Evolutionary conservation across 1,140 invertebrate species (phyloP), one percentile per base, ranked within the genome.

Genomic region (Brachionus manjavacas): DNA sequence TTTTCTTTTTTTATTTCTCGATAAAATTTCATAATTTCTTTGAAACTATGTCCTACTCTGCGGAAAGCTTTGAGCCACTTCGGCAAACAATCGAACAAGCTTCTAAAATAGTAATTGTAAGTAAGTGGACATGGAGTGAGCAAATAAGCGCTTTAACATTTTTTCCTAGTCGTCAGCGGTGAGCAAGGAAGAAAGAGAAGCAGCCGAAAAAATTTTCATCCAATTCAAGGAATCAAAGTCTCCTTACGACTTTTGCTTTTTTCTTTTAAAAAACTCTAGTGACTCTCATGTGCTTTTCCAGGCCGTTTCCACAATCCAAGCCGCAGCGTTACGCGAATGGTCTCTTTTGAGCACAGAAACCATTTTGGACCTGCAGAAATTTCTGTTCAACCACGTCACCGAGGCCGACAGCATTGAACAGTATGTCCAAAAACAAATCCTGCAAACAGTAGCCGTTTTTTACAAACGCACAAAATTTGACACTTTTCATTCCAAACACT

Each of bases 391-490:
- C 9, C 66, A 41, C 11, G 52, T 64, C 20, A 60, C 11, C 8
- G 9, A 64, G 25, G 6, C n/a, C 7, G 14, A 4, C 20, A 20
- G 4, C 14, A 20, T 49, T 20, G 79, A 81, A 14, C 60, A 68
- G 35, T 81, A 64, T 8, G 79, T 81, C 1, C 52, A 81, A 39
- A 60, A 31, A 64, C 79, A 81, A 81, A 81, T 81, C 23, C 28
- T 81, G 31, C 79, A 81, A 68, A 81, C 79, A 31, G 25, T 81
- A 9, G 79, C 79, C 0, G 79, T 81, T n/a, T 68, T 81, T 46
- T 81, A 81, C 52, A 81, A 81, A 39, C 12, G 79, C 39, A 81
- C 6, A 14, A 81, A 81, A 68, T 28, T 81, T 6, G 79, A 81
- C 20, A 20, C 52, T 2, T 68, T 81, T 68, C 31, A 81, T 9